phyloP scores from a whole-genome alignment of 2,113 vertebrate genomes.

The Tachuris rubrigastra region DNA sequence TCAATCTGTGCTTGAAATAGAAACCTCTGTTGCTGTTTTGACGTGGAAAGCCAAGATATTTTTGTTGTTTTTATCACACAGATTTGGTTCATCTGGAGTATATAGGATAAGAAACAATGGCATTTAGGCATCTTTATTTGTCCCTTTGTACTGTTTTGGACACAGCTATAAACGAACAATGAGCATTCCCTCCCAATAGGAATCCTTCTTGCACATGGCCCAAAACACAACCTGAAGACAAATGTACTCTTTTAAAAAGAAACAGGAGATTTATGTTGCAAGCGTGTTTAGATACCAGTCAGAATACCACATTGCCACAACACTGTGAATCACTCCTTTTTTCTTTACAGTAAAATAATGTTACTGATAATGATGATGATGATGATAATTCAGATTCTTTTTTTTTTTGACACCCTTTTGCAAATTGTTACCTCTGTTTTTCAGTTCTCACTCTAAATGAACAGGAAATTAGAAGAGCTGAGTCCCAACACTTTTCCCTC shows the following conservation, averaged over 20 bases:
- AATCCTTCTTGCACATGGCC: not conserved
- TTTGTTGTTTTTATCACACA: not conserved
- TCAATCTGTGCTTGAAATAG: conserved; percentile 18
- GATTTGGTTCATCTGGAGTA: not conserved
- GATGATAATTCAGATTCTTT: not conserved
- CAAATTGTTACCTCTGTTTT: not conserved
- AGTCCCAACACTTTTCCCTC: not conserved
- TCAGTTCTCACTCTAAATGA: not conserved
- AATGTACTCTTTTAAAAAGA: not conserved
- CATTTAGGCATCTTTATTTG: not conserved
- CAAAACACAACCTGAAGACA: conserved; percentile 24
- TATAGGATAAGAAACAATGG: not conserved
- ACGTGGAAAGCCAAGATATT: not conserved
- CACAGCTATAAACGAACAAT: conserved; percentile 24
- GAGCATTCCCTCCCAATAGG: not conserved
- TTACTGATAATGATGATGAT: not conserved
- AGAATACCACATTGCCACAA: not conserved
- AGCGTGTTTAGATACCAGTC: conserved; percentile 3
- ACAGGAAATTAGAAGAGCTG: not conserved
- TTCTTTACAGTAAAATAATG: not conserved
- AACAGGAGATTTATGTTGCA: not conserved
- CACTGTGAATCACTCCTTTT: not conserved
- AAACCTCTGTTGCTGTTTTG: conserved; percentile 11
- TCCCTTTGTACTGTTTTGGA: not conserved
- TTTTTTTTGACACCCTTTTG: not conserved